Conservation (phyloP, 2,888 invertebrate species). For the Gandaritis pyraliata region DNA sequence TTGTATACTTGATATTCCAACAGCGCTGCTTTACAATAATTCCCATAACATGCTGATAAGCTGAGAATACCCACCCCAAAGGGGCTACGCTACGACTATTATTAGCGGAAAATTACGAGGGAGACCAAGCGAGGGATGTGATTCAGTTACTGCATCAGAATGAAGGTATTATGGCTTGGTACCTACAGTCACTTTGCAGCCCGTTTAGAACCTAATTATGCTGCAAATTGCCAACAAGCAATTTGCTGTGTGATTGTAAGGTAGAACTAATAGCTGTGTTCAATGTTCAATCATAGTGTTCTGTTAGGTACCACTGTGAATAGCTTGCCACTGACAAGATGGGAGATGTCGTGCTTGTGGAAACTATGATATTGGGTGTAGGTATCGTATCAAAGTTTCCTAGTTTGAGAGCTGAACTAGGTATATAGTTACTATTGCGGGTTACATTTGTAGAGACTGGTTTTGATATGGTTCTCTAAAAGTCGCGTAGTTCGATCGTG, state of each 20-base stretch:
- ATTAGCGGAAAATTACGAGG: constrained; percentile 25
- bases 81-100: constrained; percentile 15
- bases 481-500: too few species aligned
- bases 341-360: too few species aligned
- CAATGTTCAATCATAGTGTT: too few species aligned
- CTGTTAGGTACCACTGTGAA: too few species aligned
- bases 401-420: too few species aligned
- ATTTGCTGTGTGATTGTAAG: neutral
- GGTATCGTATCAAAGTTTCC: too few species aligned
- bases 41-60: constrained; percentile 14
- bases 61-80: constrained; percentile 9
- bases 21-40: constrained; percentile 8
- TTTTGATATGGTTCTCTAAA: too few species aligned
- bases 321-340: too few species aligned
- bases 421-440: too few species aligned
- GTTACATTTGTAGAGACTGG: too few species aligned
- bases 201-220: constrained; percentile 1
- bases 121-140: constrained; percentile 13
- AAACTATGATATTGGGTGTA: too few species aligned
- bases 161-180: neutral
- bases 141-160: constrained; percentile 20
- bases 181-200: constrained; percentile 2
- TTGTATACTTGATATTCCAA: constrained; percentile 3
- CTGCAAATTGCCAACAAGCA: neutral
- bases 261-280: neutral